These are phyloP conservation scores for Acrocephalus kingi DNA, from an alignment of 2,113 vertebrate species.

Conservation along the genomic window DNA sequence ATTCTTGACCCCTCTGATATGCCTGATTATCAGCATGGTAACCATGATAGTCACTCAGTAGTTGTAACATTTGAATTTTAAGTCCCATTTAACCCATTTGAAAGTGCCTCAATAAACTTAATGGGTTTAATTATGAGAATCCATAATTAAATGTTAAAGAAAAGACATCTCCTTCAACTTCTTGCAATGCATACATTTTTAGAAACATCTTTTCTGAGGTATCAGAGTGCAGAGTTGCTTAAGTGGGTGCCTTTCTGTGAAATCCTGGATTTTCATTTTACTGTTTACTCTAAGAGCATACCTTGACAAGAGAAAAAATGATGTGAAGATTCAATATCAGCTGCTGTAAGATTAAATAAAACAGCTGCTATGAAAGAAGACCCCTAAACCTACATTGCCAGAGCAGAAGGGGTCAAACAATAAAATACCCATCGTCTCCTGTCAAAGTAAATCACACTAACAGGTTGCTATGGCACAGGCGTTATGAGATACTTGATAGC, in stretches of 20 bases:
- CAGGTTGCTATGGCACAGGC: conserved; percentile 35
- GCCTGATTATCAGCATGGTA: background rate
- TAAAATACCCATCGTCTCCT: conserved; percentile 59
- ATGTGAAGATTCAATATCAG: conserved; percentile 40
- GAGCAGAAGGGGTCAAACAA: conserved; percentile 63
- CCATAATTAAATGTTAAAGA: background rate
- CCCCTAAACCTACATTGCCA: background rate
- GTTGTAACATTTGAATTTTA: background rate
- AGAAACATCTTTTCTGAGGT: background rate
- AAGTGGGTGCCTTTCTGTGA: background rate
- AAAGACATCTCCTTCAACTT: background rate
- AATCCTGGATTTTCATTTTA: conserved; percentile 23
- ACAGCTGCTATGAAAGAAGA: conserved; percentile 17
- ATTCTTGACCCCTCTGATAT: background rate
- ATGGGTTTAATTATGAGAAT: background rate
- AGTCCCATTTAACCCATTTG: background rate
- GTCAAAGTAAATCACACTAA: conserved; percentile 67
- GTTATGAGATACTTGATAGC: conserved; percentile 59
- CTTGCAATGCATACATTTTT: background rate
- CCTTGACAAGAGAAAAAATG: background rate
- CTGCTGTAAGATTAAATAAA: conserved; percentile 64
- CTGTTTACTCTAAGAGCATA: background rate
- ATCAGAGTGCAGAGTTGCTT: background rate
- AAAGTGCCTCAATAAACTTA: background rate
- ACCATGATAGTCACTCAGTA: background rate